Evolutionary conservation across 2,113 vertebrate species (phyloP), one percentile per base, ranked within the genome.

Genomic region (Nothoprocta perdicaria): DNA sequence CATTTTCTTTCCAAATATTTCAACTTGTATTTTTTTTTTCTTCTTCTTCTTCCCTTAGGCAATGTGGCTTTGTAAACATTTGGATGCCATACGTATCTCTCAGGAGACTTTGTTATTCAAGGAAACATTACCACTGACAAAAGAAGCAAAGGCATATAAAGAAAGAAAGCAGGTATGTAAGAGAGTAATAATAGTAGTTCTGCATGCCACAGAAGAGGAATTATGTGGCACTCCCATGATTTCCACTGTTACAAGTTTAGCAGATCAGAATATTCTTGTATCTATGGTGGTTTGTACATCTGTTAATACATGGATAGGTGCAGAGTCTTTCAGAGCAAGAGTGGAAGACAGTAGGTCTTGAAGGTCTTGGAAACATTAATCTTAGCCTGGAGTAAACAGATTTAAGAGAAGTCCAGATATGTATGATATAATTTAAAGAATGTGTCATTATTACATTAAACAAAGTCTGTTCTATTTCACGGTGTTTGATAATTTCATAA

Each of bases 51-150:
- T 40, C 66, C 89, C 57, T n/a, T 92, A 98, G 98, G 97, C 97
- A 10, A 97, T 97, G 97, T 97, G 98, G 97, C 97, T 98, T 45
- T 96, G 97, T 95, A 98, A 98, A 92, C 97, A 96, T 62, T 96
- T 98, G 61, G 95, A 94, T 88, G 94, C 94, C 65, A 79, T 81
- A 7, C 94, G 68, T 43, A 68, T 98, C 76, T 97, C 96, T 66
- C 63, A 10, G 83, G 96, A 97, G 83, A 97, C 80, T 95, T 75
- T 98, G 89, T 27, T 97, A 50, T 55, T 53, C 74, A 91, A 48
- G 55, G 89, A 96, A 23, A 69, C 17, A 77, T 97, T 97, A 29
- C 7, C 3, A 0, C 38, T 92, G 93, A 89, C 94, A 24, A 12
- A 38, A 1, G 88, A 93, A 38, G 95, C 94, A 62, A 89, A 73